Conservation (phyloP, 1,140 invertebrate species). For the Leptinotarsa defecta region DNA sequence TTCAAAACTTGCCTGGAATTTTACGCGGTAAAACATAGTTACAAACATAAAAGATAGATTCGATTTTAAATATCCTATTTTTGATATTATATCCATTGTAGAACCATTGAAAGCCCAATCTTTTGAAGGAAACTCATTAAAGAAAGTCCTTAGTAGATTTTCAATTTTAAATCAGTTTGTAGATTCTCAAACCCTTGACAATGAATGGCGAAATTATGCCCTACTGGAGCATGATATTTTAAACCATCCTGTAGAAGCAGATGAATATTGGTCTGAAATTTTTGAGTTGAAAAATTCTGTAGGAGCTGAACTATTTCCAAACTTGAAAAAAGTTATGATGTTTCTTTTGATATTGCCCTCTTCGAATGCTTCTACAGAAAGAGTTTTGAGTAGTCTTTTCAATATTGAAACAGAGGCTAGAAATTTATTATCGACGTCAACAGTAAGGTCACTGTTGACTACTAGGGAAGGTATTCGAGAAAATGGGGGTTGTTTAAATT, state of each 20-base stretch:
- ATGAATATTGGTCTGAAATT: constrained; percentile 11
- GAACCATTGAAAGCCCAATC: constrained; percentile 15
- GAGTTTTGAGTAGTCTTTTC: constrained; percentile 17
- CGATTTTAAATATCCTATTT: constrained; percentile 17
- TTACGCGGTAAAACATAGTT: constrained; percentile 4
- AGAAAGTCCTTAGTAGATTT: constrained; percentile 15
- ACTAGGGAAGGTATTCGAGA: constrained; percentile 6
- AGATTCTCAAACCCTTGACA: constrained; percentile 7
- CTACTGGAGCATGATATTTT: constrained; percentile 8
- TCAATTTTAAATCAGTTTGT: constrained; percentile 15
- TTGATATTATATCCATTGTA: constrained; percentile 22
- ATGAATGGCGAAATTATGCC: constrained; percentile 15
- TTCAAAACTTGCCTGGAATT: neutral
- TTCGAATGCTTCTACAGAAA: constrained; percentile 22
- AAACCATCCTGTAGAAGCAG: neutral
- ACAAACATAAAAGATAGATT: constrained; percentile 16
- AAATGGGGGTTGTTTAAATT: neutral
- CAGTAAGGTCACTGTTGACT: neutral
- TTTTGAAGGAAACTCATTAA: neutral
- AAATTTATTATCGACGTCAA: neutral
- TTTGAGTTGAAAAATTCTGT: neutral
- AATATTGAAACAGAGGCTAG: constrained; percentile 21
- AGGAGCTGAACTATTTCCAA: neutral
- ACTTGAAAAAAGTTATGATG: constrained; percentile 22
- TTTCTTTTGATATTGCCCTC: constrained; percentile 21